Conservation (phyloP, 2,888 invertebrate genomes). For the Abrostola tripartita region DNA sequence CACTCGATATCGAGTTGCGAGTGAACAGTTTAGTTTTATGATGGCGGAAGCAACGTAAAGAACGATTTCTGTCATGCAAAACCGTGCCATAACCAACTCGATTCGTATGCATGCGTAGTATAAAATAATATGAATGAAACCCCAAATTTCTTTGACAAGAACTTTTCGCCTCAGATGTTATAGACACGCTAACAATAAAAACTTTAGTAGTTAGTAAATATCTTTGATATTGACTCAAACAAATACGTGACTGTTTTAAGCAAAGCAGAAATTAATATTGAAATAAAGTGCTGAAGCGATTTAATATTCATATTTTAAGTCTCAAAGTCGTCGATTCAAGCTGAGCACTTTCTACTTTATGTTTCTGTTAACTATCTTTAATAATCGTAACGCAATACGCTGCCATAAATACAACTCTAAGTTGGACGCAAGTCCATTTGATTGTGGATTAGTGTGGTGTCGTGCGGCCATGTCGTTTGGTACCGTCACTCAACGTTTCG, state of each 20-base stretch:
- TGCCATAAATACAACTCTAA: neutral
- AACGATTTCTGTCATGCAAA: constrained; percentile 49
- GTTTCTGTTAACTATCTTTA: constrained; percentile 8
- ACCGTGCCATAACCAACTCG: constrained; percentile 12
- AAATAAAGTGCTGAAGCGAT: neutral
- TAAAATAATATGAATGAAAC: constrained; percentile 31
- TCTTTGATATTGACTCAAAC: constrained; percentile 7
- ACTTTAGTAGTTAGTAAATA: constrained; percentile 13
- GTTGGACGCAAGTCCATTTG: neutral
- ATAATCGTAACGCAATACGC: neutral
- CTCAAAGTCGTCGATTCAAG: neutral
- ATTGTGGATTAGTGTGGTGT: constrained; percentile 15
- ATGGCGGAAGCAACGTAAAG: constrained; percentile 22
- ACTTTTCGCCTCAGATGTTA: constrained; percentile 13
- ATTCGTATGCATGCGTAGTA: constrained; percentile 36
- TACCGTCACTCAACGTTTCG: constrained; percentile 42
- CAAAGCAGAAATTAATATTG: constrained; percentile 18
- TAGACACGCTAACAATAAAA: constrained; percentile 21
- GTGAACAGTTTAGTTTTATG: constrained; percentile 41
- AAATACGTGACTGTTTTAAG: constrained; percentile 29
- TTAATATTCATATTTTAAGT: constrained; percentile 5
- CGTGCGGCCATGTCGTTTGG: constrained; percentile 33
- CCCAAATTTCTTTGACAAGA: constrained; percentile 27
- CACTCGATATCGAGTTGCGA: constrained; percentile 2
- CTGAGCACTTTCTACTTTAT: constrained; percentile 11